A percentile compares a stretch with the other conserved stretches of the same genome.
These are phyloP conservation scores for Actenoides hombroni DNA, from an alignment of 2,113 vertebrate genomes.

Conservation along the genomic window DNA sequence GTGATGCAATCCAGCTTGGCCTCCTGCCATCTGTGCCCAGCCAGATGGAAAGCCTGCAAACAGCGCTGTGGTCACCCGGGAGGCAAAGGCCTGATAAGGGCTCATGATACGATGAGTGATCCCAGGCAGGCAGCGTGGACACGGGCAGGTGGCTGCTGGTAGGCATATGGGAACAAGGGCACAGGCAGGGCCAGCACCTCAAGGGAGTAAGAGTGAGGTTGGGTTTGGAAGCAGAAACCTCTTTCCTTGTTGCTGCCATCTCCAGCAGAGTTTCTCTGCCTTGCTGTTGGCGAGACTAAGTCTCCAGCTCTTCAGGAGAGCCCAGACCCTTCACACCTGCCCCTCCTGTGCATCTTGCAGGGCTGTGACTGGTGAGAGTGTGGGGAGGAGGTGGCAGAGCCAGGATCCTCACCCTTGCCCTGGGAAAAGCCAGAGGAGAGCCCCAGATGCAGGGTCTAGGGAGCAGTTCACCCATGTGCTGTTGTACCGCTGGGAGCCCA, in stretches of 20 bases:
- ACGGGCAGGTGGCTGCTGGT: accelerated
- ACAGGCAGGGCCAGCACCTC: accelerated
- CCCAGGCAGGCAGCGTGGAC: accelerated
- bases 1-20: not conserved
- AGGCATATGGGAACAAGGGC: not conserved
- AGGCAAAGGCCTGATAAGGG: not conserved
- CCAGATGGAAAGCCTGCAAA: not conserved
- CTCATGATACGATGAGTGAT: accelerated
- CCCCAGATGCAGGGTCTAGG: no score
- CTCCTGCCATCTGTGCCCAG: not conserved
- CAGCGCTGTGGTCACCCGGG: accelerated
- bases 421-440: not conserved
- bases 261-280: not conserved
- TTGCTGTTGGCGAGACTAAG: not conserved
- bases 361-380: not conserved
- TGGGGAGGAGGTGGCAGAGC: not conserved
- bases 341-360: not conserved
- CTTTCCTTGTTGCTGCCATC: not conserved
- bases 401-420: not conserved
- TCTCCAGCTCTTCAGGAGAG: not conserved
- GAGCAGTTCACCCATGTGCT: not conserved
- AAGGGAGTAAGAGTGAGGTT: accelerated
- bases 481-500: not conserved
- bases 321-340: not conserved
- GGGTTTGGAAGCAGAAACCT: not conserved